These are phyloP conservation scores for Ianthella basta DNA, from an alignment of 37 sponge, comb jelly and placozoan species.

Conservation along the genomic window DNA sequence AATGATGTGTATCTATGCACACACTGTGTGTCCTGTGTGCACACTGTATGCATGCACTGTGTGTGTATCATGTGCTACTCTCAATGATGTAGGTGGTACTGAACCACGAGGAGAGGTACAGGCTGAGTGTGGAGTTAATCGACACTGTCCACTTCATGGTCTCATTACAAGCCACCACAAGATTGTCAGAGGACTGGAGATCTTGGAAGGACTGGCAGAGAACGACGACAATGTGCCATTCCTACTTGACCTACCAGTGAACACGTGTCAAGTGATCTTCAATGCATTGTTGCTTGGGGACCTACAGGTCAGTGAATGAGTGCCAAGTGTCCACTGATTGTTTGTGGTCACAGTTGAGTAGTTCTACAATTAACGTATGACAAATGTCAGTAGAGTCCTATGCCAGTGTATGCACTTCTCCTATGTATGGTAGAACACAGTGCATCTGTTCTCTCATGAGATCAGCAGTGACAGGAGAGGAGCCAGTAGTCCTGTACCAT, in stretches of 20 bases:
- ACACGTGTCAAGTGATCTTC: not conserved
- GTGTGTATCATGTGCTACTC: not conserved
- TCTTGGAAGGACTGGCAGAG: not conserved
- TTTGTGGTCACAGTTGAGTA: too few species aligned
- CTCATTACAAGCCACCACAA: not conserved
- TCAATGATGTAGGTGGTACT: not conserved
- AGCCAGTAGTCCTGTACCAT: too few species aligned
- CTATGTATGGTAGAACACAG: too few species aligned
- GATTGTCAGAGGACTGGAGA: slow-evolving; percentile 22
- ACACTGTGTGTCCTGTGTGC: not conserved
- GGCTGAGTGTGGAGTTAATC: not conserved
- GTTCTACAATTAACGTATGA: too few species aligned
- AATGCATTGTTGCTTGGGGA: not conserved
- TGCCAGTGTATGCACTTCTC: not conserved
- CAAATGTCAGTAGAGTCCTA: too few species aligned
- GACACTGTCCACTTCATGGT: not conserved
- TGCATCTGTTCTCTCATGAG: too few species aligned
- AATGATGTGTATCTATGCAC: not conserved
- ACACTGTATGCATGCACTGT: not conserved
- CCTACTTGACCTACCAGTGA: not conserved
- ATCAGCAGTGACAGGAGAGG: too few species aligned
- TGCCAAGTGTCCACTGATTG: too few species aligned
- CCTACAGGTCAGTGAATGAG: slow-evolving; percentile 8
- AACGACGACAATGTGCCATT: not conserved
- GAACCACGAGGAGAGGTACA: not conserved